Conservation (phyloP, 2,888 invertebrate genomes). For the Tetragonula carbonaria region DNA sequence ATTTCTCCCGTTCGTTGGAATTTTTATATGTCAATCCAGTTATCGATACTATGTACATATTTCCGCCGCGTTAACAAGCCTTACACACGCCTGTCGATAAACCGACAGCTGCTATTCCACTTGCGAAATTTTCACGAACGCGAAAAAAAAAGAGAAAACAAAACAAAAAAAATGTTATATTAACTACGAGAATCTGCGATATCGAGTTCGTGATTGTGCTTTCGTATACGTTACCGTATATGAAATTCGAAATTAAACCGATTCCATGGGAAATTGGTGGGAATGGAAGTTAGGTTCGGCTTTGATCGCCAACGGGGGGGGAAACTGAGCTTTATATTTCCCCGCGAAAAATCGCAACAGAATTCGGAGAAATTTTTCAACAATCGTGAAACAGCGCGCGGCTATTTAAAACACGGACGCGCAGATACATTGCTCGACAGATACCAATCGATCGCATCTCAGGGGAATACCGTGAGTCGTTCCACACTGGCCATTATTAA, state of each 20-base stretch:
- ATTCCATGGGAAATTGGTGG: conserved; percentile 16
- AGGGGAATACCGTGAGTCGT: conserved; percentile 38
- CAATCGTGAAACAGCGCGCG: conserved; percentile 1
- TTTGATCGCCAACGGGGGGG: background rate
- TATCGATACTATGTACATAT: too few relatives aligned
- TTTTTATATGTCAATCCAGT: too few relatives aligned
- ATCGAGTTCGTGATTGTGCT: conserved; percentile 15
- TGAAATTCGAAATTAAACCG: conserved; percentile 28
- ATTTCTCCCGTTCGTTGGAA: too few relatives aligned
- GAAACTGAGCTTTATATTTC: conserved; percentile 44
- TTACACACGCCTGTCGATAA: too few relatives aligned
- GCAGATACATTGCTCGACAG: conserved; percentile 17
- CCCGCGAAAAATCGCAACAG: conserved; percentile 31
- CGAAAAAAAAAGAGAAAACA: too few relatives aligned
- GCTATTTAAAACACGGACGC: background rate
- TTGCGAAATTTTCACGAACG: too few relatives aligned
- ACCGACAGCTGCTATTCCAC: too few relatives aligned
- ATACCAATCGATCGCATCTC: conserved; percentile 62
- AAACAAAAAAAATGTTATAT: conserved; percentile 5
- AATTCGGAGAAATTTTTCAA: conserved; percentile 23
- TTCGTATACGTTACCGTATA: background rate
- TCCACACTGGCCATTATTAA: conserved; percentile 60
- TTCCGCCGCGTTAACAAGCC: background rate
- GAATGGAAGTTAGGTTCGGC: conserved; percentile 15
- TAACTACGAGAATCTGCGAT: background rate